phyloP scores from a whole-genome alignment of 2,797 vertebrate species.

The Lithobates sylvaticus region DNA sequence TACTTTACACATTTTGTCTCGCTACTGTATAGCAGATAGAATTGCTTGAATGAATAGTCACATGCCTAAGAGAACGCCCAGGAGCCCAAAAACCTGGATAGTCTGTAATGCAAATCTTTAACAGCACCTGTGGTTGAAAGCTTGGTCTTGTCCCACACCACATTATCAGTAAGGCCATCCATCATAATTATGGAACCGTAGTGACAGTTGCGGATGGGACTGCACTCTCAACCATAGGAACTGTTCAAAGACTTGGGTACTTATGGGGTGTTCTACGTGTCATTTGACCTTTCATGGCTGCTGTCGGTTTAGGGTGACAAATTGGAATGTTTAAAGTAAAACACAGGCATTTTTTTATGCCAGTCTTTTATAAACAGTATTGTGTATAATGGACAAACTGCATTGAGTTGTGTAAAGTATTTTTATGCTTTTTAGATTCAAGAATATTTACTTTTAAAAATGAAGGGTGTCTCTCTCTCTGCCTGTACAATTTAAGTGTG shows the following conservation, averaged over 20 bases:
- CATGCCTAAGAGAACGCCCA: background rate
- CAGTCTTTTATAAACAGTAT: background rate
- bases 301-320: no score
- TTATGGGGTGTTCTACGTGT: no score
- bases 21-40: no score
- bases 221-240: no score
- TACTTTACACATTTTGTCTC: no score
- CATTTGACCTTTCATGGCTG: no score
- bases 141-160: background rate
- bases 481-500: background rate
- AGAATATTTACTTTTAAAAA: background rate
- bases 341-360: background rate
- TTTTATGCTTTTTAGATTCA: conserved; percentile 5
- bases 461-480: background rate
- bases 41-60: background rate
- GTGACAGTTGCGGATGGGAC: no score
- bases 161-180: no score
- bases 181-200: no score
- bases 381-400: background rate
- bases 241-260: no score
- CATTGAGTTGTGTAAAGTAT: background rate
- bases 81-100: background rate
- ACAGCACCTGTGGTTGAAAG: background rate
- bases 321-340: background rate
- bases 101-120: background rate